These are phyloP conservation scores for Plumapathes pennacea DNA, from an alignment of 92 coral and sea anemone genomes.

Conservation along the genomic window DNA sequence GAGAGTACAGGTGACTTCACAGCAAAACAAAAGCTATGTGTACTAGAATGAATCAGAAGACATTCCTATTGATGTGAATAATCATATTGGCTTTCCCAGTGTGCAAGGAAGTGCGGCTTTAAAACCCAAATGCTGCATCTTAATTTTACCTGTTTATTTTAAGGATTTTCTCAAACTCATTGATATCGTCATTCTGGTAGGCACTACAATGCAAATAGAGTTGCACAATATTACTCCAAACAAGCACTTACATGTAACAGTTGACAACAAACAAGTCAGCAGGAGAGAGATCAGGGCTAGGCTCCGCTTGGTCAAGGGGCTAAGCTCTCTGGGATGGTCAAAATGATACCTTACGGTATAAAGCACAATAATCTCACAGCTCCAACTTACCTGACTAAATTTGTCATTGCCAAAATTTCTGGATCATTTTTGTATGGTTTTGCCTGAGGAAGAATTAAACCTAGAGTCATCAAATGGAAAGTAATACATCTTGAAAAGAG, in stretches of 20 bases:
- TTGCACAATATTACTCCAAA: too few species aligned
- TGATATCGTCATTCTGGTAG: constrained; percentile 96
- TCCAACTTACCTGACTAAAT: constrained; percentile 90
- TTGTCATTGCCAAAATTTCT: constrained; percentile 96
- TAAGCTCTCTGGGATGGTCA: too few species aligned
- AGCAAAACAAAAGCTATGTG: not conserved
- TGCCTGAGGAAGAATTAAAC: constrained; percentile 42
- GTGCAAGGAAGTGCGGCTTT: too few species aligned
- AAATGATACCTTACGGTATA: not conserved
- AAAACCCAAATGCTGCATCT: too few species aligned
- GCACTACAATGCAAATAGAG: constrained; percentile 56
- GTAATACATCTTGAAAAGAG: too few species aligned
- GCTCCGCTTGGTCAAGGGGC: too few species aligned
- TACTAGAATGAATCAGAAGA: not conserved
- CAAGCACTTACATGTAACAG: too few species aligned
- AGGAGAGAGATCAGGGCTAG: too few species aligned
- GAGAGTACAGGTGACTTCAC: too few species aligned
- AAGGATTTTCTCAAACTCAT: constrained; percentile 96
- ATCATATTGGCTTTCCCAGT: not conserved
- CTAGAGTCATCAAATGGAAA: not conserved
- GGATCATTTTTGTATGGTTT: constrained; percentile 96
- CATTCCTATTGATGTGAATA: not conserved
- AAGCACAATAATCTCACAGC: not conserved
- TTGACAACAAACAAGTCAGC: too few species aligned
- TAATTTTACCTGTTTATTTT: constrained; percentile 82